Conservation (phyloP, 2,888 invertebrate genomes). For the Melipona bicolor region DNA sequence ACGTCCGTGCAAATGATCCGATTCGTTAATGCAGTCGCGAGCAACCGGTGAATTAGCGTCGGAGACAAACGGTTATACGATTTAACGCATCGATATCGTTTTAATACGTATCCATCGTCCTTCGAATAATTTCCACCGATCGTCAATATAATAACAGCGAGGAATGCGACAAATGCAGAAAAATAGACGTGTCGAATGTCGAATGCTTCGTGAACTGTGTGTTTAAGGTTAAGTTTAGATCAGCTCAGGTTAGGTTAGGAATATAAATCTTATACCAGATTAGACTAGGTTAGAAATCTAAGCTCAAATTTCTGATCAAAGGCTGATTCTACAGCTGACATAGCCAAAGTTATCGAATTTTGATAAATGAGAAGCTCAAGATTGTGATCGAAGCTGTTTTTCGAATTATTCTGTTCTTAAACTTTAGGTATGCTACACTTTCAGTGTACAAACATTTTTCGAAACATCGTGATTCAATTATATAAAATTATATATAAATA, state of each 20-base stretch:
- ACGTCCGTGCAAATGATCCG: constrained; percentile 35
- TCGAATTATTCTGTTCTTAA: neutral
- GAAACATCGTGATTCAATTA: neutral
- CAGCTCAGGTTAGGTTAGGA: too few species aligned
- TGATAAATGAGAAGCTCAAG: neutral
- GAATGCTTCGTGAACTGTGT: neutral
- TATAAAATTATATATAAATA: too few species aligned
- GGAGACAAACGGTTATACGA: constrained; percentile 49
- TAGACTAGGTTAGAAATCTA: too few species aligned
- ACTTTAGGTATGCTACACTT: neutral
- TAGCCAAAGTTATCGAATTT: neutral
- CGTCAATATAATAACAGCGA: constrained; percentile 10
- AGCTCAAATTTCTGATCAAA: too few species aligned
- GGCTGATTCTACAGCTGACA: neutral
- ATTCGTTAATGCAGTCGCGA: constrained; percentile 48
- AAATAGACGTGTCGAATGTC: neutral
- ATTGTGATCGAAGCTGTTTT: neutral
- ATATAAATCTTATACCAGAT: too few species aligned
- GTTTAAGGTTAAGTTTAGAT: neutral
- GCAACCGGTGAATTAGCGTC: constrained; percentile 36
- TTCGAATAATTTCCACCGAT: constrained; percentile 51
- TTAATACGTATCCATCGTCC: constrained; percentile 25
- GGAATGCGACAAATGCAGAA: neutral
- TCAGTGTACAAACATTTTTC: neutral
- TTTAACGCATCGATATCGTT: constrained; percentile 51